Base-by-base conservation (phyloP, 2,888 invertebrate genomes). In the Drosophila antonietae region DNA sequence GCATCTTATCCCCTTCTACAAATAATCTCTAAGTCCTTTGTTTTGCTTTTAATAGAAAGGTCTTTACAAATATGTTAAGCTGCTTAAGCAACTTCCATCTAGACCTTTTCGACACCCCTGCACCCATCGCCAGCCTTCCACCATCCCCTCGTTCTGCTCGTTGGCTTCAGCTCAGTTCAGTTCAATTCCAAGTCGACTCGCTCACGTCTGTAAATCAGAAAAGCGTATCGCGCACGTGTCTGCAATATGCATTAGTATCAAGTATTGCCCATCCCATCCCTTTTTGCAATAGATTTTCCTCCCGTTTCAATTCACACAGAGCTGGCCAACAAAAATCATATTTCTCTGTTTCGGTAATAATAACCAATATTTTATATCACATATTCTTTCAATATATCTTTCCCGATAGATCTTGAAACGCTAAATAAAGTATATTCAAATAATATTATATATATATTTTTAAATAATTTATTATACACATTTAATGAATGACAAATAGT, bases 51-150 rank as follows among this genome's bases (percentile, higher is more conserved):
- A 83, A 81, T 78, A 89, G 81, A 85, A 81, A 73, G 90, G 81
- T 80, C 78, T 89, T 86, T 80, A 68, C 90, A 88, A 90, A 90
- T 84, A 89, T 86, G 81, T 72, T 88, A 84, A 90, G 90, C 90
- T 68, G 87, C 89, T 86, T 87, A 86, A 76, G 61, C 44, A 37
- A 28, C 44, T 62, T 37, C 23, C 46, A 35, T 31, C 33, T 39
- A 61, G 51, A 65, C 65, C 64, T 69, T 68, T 73, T 33, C 53
- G 51, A 46, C 46, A 43, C 28, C 14, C 14, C 33, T 28, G n/a
- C 2, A 6, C 52, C 28, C 52, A 28, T 52, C 31, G 28, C 46
- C 51, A n/a, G 12, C 14, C 35, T 28, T 3, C 49, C 37, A 41
- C 43, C 28, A 51, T 33, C 51, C 18, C 33, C 14, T 12, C 18